Evolutionary conservation across 2,113 vertebrate genomes (phyloP).

Genomic region (Platichthys flesus): DNA sequence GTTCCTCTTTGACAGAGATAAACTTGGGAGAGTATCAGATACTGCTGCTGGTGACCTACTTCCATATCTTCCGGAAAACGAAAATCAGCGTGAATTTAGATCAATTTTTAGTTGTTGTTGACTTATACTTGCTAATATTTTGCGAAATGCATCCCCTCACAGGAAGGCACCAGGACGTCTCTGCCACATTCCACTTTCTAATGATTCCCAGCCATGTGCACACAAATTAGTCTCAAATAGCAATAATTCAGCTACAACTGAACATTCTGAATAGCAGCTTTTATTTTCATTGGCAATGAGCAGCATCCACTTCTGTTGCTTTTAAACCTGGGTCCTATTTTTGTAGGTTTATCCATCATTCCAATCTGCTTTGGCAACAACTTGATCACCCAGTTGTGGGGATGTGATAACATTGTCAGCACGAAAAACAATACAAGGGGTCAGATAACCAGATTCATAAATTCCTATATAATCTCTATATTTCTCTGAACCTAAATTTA

Average conservation of each 20-base stretch:
- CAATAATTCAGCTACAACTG: neutral
- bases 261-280: neutral
- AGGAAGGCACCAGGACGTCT: too few relatives aligned
- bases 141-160: too few relatives aligned
- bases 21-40: too few relatives aligned
- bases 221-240: neutral
- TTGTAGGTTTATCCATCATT: conserved; percentile 3
- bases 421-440: neutral
- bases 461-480: neutral
- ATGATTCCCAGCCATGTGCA: neutral
- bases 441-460: neutral
- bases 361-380: neutral
- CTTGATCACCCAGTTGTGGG: neutral
- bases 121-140: too few relatives aligned
- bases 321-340: conserved; percentile 10
- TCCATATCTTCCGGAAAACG: too few relatives aligned
- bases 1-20: too few relatives aligned
- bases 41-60: too few relatives aligned
- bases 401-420: neutral
- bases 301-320: conserved; percentile 17
- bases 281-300: conserved; percentile 15
- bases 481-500: neutral
- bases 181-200: neutral
- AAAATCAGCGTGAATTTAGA: too few relatives aligned
- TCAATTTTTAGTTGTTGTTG: too few relatives aligned